A percentile compares a stretch with the other conserved stretches of the same genome.
Evolutionary conservation across 2,888 invertebrate species (phyloP).

Genomic region (Conus canariensis): DNA sequence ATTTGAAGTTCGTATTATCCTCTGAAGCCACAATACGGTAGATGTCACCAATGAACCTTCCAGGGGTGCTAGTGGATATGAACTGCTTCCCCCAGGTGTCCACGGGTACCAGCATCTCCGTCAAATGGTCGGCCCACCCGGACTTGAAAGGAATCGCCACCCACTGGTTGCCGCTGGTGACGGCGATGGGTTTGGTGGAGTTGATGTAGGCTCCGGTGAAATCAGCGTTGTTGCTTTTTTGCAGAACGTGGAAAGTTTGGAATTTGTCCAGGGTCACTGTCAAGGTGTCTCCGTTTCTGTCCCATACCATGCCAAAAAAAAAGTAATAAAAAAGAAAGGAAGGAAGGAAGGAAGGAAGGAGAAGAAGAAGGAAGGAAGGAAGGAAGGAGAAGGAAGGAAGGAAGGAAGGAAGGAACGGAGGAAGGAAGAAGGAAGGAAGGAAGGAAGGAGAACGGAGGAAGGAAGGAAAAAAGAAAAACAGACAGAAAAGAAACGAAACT

Average conservation of each 20-base stretch:
- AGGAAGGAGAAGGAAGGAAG: too few species aligned
- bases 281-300: slow-evolving; percentile 44
- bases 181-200: slow-evolving; percentile 60
- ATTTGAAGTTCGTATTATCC: slow-evolving; percentile 48
- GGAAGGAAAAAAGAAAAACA: too few species aligned
- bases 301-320: background rate
- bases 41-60: slow-evolving; percentile 64
- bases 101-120: slow-evolving; percentile 64
- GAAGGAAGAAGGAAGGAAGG: too few species aligned
- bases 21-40: slow-evolving; percentile 45
- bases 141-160: slow-evolving; percentile 52
- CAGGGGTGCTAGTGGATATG: slow-evolving; percentile 66
- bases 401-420: too few species aligned
- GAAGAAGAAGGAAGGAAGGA: too few species aligned
- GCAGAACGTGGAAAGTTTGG: slow-evolving; percentile 56
- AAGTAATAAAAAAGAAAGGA: too few species aligned
- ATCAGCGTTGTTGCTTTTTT: slow-evolving; percentile 54
- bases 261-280: slow-evolving; percentile 51
- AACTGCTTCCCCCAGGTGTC: slow-evolving; percentile 69
- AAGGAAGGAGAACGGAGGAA: too few species aligned
- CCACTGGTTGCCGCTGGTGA: slow-evolving; percentile 65
- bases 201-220: slow-evolving; percentile 64
- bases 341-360: too few species aligned
- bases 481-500: too few species aligned
- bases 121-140: slow-evolving; percentile 62